These are phyloP conservation scores for Thamnophis sirtalis DNA, from an alignment of 2,113 vertebrate species.

Conservation along the genomic window DNA sequence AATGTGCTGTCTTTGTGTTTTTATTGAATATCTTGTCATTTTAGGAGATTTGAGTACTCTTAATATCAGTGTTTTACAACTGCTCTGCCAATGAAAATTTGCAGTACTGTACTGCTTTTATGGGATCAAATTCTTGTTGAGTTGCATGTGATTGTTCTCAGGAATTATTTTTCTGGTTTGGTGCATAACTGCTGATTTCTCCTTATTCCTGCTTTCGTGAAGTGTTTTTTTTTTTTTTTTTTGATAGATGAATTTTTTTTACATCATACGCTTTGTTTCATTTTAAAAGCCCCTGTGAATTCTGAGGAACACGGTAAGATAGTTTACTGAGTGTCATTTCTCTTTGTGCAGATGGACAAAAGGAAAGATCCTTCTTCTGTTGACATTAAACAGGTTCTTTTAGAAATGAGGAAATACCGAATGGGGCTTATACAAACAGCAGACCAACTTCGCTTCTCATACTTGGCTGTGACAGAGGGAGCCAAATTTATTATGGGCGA, in stretches of 20 bases:
- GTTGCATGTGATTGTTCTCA: not conserved
- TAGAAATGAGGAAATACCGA: constrained; percentile 89
- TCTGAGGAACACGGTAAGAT: not conserved
- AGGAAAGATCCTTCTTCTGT: constrained; percentile 91
- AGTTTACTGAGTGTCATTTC: not conserved
- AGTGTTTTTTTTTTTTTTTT: not conserved
- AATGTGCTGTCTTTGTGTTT: not conserved
- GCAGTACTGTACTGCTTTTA: not conserved
- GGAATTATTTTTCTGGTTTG: not conserved
- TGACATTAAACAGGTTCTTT: constrained; percentile 85
- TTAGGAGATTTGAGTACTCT: not conserved
- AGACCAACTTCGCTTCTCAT: constrained; percentile 96
- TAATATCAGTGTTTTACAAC: not conserved
- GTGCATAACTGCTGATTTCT: not conserved
- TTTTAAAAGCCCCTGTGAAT: not conserved
- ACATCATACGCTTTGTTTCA: not conserved
- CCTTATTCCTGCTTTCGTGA: not conserved
- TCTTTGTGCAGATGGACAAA: constrained; percentile 80
- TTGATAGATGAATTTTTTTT: not conserved
- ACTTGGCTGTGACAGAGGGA: constrained; percentile 92
- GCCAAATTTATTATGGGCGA: constrained; percentile 93
- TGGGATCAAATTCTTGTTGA: not conserved
- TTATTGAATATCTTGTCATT: not conserved
- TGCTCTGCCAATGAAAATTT: not conserved
- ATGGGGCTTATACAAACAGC: constrained; percentile 98